Conservation (phyloP, 1,140 invertebrate genomes). For the Pararge aegeria region DNA sequence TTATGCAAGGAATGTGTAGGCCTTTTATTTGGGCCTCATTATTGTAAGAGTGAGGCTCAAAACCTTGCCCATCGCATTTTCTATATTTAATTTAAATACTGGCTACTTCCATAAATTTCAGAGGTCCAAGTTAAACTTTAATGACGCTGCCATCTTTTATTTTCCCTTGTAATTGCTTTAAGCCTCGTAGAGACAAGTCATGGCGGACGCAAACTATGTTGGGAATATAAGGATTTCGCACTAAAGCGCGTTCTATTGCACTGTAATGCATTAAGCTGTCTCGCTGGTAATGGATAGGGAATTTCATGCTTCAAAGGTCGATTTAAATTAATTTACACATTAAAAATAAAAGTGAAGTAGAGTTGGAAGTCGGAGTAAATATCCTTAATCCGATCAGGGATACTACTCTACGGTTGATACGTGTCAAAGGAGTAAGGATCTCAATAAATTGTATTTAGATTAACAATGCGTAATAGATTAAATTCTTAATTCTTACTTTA, state of each 20-base stretch:
- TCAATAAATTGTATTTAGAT: constrained; percentile 16
- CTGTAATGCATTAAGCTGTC: constrained; percentile 62
- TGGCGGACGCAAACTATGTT: constrained; percentile 25
- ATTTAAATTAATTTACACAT: constrained; percentile 76
- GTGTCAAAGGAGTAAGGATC: constrained; percentile 19
- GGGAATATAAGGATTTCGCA: constrained; percentile 45
- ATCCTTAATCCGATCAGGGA: constrained; percentile 58
- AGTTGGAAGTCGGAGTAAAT: constrained; percentile 56
- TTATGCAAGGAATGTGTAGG: neutral
- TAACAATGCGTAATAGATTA: constrained; percentile 4
- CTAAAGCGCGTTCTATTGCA: constrained; percentile 47
- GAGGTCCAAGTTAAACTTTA: constrained; percentile 22
- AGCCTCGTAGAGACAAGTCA: constrained; percentile 27
- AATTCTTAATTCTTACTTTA: neutral
- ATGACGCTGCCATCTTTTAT: constrained; percentile 27
- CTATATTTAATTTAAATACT: constrained; percentile 20
- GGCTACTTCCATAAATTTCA: constrained; percentile 20
- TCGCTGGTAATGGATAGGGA: constrained; percentile 64
- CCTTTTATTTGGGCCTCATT: neutral
- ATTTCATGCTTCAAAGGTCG: constrained; percentile 69
- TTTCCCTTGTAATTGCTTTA: constrained; percentile 35
- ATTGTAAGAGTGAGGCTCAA: constrained; percentile 15
- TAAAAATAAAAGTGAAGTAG: constrained; percentile 62
- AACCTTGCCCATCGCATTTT: constrained; percentile 27
- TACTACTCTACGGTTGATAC: constrained; percentile 21